These are phyloP conservation scores for Dasypogon diadema DNA, from an alignment of 2,888 invertebrate genomes.

Conservation along the genomic window DNA sequence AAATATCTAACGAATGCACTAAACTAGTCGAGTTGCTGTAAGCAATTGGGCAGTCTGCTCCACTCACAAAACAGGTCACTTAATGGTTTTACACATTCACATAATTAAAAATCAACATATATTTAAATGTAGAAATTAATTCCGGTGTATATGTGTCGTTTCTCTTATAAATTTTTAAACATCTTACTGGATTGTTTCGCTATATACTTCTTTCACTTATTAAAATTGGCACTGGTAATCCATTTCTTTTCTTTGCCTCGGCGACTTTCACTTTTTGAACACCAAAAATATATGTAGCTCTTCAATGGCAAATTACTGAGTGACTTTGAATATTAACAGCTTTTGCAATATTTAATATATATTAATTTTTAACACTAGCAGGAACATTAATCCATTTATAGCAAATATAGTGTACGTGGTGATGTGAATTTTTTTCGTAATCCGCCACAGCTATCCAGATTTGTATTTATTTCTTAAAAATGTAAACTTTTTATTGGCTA, in stretches of 20 bases:
- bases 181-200: constrained; percentile 50
- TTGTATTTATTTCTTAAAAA: not conserved
- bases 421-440: constrained; percentile 1
- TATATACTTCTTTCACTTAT: constrained; percentile 57
- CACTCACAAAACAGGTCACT: not conserved
- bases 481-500: constrained; percentile 33
- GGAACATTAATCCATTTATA: constrained; percentile 50
- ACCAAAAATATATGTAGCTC: not conserved
- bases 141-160: not conserved
- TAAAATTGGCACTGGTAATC: constrained; percentile 67
- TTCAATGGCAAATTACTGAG: not conserved
- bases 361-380: constrained; percentile 37
- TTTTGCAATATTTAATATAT: constrained; percentile 13
- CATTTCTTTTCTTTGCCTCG: constrained; percentile 58
- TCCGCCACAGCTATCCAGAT: not conserved
- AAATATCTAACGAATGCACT: not conserved
- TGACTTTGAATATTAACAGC: not conserved
- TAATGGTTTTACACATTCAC: not conserved
- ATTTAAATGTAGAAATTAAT: not conserved
- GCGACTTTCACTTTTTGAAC: not conserved
- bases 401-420: constrained; percentile 5
- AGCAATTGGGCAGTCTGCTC: not conserved
- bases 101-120: not conserved
- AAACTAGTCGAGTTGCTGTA: too few species aligned
- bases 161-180: not conserved